Base-by-base conservation (phyloP, 2,113 vertebrate genomes). In the Cinclus mexicanus region DNA sequence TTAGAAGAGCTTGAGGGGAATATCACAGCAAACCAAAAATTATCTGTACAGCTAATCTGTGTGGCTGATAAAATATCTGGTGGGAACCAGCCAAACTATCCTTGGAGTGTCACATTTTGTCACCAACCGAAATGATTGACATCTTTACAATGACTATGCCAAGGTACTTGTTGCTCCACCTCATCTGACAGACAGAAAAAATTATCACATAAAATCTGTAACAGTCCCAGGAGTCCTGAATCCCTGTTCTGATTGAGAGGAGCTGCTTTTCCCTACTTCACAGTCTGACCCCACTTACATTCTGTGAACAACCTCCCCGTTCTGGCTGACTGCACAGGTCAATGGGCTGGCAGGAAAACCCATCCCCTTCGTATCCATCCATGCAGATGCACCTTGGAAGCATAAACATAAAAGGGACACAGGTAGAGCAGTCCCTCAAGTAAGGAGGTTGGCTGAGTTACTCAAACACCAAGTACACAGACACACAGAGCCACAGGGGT, bases 321-420 rank as follows among this genome's bases (percentile, higher is more conserved):
- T 96, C 96, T 41, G 97, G 97, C 69, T 93, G 97, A 64, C 97
- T 97, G 91, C 99, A 99, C 78, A 97, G 97, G 95, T 99, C 97
- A 3, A 98, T 94, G 50, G 97, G 97, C n/a, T 96, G 84, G 90
- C 99, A 99, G 93, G 98, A 98, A 97, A 98, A 98, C 37, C 99
- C 99, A 1, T 99, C 98, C 1, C 99, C 99, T 41, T 99, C 97
- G 0, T 98, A 98, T 37, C 98, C 98, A 85, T 98, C 95, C 13
- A 92, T 61, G 89, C 98, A 98, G 79, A 98, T 57, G 60, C 98
- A 98, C 85, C 98, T 98, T 83, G 23, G 81, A 74, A 50, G 50
- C 14, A 29, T 5, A 52, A 90, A 61, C 44, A 94, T 44, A 64
- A 10, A 65, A 42, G 56, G 12, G 28, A 31, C 12, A 90, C n/a